Percentiles rank a stretch among this genome's conserved stretches.
Conservation (phyloP, 1,140 invertebrate species). For the Atta colombica region DNA sequence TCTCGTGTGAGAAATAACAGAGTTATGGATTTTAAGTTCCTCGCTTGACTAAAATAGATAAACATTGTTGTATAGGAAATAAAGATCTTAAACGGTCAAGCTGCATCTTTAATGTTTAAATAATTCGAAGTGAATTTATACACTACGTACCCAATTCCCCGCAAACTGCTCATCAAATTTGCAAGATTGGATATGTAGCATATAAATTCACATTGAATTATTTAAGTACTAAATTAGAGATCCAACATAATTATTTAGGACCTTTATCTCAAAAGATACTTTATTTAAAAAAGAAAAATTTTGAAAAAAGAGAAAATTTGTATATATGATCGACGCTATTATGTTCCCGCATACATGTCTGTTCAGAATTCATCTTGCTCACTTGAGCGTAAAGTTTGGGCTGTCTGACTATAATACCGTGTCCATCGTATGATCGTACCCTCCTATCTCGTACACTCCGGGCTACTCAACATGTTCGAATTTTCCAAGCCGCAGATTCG, state of each 20-base stretch:
- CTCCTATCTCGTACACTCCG: conserved; percentile 3
- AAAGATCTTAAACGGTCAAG: no score
- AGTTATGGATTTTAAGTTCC: neutral
- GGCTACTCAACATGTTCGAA: conserved; percentile 40
- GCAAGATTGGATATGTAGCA: no score
- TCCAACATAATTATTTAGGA: no score
- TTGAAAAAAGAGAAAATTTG: neutral
- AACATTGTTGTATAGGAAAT: no score
- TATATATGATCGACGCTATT: neutral
- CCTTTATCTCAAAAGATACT: no score
- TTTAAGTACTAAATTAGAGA: no score
- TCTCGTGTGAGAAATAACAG: neutral
- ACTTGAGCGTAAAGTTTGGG: conserved; percentile 30
- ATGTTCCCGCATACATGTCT: neutral
- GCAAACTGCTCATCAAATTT: no score
- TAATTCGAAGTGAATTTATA: no score
- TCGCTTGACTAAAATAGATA: neutral
- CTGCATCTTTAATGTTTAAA: no score
- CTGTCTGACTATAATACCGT: conserved; percentile 16
- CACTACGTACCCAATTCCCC: no score
- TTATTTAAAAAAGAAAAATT: neutral
- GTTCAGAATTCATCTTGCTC: conserved; percentile 1
- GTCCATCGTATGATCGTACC: neutral
- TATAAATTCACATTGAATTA: no score
- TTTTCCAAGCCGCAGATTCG: conserved; percentile 48